These are phyloP conservation scores for Alexandromys fortis DNA, from an alignment of 2,113 vertebrate species.

Conservation along the genomic window DNA sequence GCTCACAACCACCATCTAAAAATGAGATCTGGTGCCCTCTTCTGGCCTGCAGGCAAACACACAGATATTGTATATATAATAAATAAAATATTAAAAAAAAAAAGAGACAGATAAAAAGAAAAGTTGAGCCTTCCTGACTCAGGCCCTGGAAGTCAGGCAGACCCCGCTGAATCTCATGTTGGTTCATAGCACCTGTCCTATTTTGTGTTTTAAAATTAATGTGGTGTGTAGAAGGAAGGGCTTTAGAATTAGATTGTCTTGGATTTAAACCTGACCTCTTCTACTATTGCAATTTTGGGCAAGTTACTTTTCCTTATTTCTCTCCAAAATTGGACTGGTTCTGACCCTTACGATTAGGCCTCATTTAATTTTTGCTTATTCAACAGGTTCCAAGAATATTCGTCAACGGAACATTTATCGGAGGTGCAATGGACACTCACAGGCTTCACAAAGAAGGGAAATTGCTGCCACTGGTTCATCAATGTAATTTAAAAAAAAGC, in stretches of 20 bases:
- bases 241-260: neutral
- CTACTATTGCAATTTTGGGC: neutral
- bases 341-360: neutral
- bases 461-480: conserved; percentile 90
- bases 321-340: conserved; percentile 26
- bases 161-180: neutral
- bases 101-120: neutral
- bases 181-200: neutral
- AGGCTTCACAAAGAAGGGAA: conserved; percentile 93
- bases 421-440: conserved; percentile 93
- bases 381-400: conserved; percentile 96
- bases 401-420: conserved; percentile 94
- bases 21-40: too few species aligned
- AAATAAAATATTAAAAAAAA: too few species aligned
- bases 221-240: neutral
- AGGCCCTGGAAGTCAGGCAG: neutral
- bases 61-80: too few species aligned
- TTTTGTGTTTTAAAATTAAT: neutral
- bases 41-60: too few species aligned
- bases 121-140: neutral
- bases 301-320: neutral
- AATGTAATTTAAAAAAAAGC: conserved; percentile 88
- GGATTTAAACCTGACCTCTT: neutral
- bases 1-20: too few species aligned
- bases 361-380: conserved; percentile 56